These are phyloP conservation scores for Asobara japonica DNA, from an alignment of 1,140 invertebrate species.

Conservation along the genomic window DNA sequence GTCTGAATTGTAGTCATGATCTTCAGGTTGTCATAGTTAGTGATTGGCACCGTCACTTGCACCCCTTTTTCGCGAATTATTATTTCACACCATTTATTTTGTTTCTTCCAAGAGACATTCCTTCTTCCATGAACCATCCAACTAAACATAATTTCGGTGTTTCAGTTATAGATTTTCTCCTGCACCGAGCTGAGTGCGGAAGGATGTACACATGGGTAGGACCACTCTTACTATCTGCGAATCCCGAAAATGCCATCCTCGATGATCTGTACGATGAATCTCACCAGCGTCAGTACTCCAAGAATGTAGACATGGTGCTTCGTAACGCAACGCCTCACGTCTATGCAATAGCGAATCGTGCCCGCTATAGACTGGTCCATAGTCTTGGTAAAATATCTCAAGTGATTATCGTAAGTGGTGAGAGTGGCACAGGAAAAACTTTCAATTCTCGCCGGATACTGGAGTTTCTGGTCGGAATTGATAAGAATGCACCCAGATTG, in stretches of 20 bases:
- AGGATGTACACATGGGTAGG: constrained; percentile 61
- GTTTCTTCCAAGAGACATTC: background rate
- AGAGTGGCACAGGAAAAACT: constrained; percentile 65
- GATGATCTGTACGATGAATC: constrained; percentile 35
- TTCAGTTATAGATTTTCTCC: constrained; percentile 50
- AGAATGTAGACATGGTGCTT: constrained; percentile 23
- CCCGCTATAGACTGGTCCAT: constrained; percentile 41
- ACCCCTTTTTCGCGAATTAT: too few relatives aligned
- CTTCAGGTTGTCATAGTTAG: too few relatives aligned
- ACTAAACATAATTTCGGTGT: background rate
- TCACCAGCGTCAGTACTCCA: constrained; percentile 16
- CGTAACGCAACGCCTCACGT: constrained; percentile 39
- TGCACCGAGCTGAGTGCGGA: constrained; percentile 44
- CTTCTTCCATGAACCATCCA: background rate
- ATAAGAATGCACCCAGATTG: constrained; percentile 28
- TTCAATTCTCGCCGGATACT: constrained; percentile 60
- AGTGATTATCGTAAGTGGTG: constrained; percentile 62
- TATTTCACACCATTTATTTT: too few relatives aligned
- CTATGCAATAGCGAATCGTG: constrained; percentile 40
- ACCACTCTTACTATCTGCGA: constrained; percentile 51
- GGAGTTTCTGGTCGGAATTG: constrained; percentile 53
- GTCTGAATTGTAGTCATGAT: too few relatives aligned
- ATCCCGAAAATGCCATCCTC: constrained; percentile 45
- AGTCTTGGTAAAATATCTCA: constrained; percentile 45
- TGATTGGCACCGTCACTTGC: too few relatives aligned